Conservation (phyloP, 2,888 invertebrate species). For the Phlogophora meticulosa region DNA sequence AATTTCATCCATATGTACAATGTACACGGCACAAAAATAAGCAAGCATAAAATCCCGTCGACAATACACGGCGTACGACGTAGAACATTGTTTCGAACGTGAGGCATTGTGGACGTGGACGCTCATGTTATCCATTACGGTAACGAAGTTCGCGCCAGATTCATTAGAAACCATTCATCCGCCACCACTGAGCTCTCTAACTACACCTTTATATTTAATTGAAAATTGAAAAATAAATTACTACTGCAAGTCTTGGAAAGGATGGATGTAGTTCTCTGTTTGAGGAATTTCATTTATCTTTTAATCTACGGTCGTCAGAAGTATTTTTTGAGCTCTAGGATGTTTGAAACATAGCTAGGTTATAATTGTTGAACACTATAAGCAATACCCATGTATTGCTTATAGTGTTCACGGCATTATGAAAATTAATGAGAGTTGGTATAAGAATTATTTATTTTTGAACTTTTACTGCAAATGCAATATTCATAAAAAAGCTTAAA, state of each 20-base stretch:
- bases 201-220: slow-evolving; percentile 61
- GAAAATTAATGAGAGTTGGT: slow-evolving; percentile 5
- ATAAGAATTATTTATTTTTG: background rate
- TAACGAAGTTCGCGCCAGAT: slow-evolving; percentile 84
- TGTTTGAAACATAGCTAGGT: background rate
- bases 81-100: slow-evolving; percentile 55
- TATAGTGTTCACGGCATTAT: background rate
- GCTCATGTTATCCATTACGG: slow-evolving; percentile 79
- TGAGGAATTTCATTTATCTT: slow-evolving; percentile 36
- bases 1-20: slow-evolving; percentile 9
- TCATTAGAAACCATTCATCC: slow-evolving; percentile 87
- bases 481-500: background rate
- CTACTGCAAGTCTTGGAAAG: slow-evolving; percentile 28
- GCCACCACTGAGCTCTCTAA: slow-evolving; percentile 46
- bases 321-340: background rate
- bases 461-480: background rate
- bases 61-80: slow-evolving; percentile 41
- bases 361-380: too few species aligned
- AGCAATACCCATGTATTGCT: background rate
- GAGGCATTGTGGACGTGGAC: slow-evolving; percentile 59
- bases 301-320: slow-evolving; percentile 19
- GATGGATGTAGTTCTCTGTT: slow-evolving; percentile 31
- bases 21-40: slow-evolving; percentile 19
- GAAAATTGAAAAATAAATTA: slow-evolving; percentile 64
- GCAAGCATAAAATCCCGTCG: slow-evolving; percentile 28